These are phyloP conservation scores for Pangasius krempfi DNA, from an alignment of 2,797 vertebrate genomes.

Conservation along the genomic window DNA sequence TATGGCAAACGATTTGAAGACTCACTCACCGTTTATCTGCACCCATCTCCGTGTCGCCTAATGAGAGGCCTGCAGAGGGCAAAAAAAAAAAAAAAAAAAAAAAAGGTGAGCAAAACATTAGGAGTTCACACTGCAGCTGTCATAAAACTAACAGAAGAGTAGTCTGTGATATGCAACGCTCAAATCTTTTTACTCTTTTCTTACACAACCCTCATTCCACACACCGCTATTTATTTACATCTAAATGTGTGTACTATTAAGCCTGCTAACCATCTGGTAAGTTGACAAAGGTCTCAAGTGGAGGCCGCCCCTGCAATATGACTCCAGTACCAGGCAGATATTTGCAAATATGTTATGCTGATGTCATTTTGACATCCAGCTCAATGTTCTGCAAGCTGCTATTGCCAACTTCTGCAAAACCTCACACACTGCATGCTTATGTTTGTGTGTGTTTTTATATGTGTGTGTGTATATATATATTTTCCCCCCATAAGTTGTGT, in stretches of 20 bases:
- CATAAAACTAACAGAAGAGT: neutral
- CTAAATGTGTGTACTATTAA: neutral
- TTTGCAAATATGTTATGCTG: neutral
- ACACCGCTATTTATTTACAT: neutral
- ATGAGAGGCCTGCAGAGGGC: constrained; percentile 32
- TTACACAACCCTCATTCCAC: neutral
- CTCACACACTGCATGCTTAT: neutral
- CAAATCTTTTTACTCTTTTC: neutral
- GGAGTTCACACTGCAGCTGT: neutral
- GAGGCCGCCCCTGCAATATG: neutral
- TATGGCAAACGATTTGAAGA: neutral
- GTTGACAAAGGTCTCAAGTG: no score
- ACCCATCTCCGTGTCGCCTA: constrained; percentile 70
- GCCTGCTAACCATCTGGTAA: neutral
- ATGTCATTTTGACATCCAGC: neutral
- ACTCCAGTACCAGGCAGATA: neutral
- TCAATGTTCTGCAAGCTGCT: neutral
- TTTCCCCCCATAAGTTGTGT: no score
- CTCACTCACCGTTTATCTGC: constrained; percentile 78
- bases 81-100: neutral
- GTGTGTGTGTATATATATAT: no score
- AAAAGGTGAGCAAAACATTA: neutral
- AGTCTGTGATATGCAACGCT: neutral
- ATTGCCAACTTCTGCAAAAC: neutral
- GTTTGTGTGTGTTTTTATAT: no score